Conservation (phyloP, 2,888 invertebrate species). For the Oscheius sp. region DNA sequence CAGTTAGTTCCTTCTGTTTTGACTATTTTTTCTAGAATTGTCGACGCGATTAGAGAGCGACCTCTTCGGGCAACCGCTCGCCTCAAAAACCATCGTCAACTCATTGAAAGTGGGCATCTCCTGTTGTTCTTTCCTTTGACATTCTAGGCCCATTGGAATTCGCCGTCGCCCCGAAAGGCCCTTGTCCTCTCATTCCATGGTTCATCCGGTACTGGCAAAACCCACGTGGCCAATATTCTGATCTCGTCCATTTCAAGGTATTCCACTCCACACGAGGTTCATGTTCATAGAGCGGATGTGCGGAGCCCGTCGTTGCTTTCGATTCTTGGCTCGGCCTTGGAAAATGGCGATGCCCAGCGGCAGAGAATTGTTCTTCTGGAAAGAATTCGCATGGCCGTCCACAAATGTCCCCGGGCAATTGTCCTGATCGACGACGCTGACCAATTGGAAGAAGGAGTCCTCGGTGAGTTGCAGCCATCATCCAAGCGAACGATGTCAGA, state of each 20-base stretch:
- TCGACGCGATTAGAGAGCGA: constrained; percentile 4
- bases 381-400: constrained; percentile 3
- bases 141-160: constrained; percentile 23
- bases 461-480: not conserved
- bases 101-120: constrained; percentile 11
- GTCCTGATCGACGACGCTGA: constrained; percentile 28
- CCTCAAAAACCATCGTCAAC: constrained; percentile 6
- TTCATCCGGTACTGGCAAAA: constrained; percentile 33
- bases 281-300: constrained; percentile 1
- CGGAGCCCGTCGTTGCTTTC: constrained; percentile 9
- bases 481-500: constrained; percentile 1
- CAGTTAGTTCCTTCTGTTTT: constrained; percentile 2
- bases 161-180: constrained; percentile 11
- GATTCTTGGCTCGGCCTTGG: constrained; percentile 21
- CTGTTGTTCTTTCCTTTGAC: not conserved
- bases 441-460: not conserved
- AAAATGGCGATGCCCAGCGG: not conserved
- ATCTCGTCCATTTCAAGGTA: constrained; percentile 15
- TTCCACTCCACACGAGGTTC: not conserved
- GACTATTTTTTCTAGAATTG: not conserved
- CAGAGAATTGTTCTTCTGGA: not conserved
- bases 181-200: constrained; percentile 31
- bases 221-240: constrained; percentile 2
- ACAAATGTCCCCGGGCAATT: constrained; percentile 20
- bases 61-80: constrained; percentile 22